Base-by-base conservation (phyloP, 1,140 invertebrate genomes). In the Copidosoma floridanum region DNA sequence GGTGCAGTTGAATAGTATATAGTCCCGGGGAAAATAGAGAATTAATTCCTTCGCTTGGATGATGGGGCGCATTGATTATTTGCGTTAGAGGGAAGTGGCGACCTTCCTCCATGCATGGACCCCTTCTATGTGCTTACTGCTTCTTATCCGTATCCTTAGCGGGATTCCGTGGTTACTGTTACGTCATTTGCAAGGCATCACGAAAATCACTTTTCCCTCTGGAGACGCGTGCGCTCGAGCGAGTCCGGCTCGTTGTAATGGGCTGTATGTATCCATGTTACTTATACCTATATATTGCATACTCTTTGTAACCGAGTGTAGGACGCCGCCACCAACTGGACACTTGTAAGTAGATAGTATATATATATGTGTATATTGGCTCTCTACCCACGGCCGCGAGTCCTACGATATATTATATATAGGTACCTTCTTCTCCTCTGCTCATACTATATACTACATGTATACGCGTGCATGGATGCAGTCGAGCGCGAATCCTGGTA, bases 11-110 rank as follows among this genome's bases (percentile, higher is more conserved):
- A n/a, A n/a, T n/a, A n/a, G n/a, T n/a, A n/a, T n/a, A n/a, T 58
- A 40, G 52, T 38, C 23, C 3, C 40, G 40, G 48, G 38, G 10
- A 16, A 35, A 60, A 52, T 61, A 61, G 64, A 65, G 64, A 66
- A 66, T 69, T 63, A 66, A 38, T 68, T 70, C 69, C 68, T n/a
- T 41, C 66, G 67, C 65, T n/a, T n/a, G n/a, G n/a, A n/a, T n/a
- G n/a, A n/a, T n/a, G n/a, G 67, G 21, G 35, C 40, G 50, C 40
- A 20, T 59, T 48, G 44, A 29, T 46, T 65, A 63, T 67, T 59
- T 46, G 38, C 32, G 8, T 1, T 1, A 11, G 2, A 18, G 7
- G 3, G 26, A 14, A 24, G 12, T 2, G 7, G 29, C 29, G 54
- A 47, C 12, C 21, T 16, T 21, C 26, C 16, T 16, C n/a, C n/a